Percentiles rank a stretch among this genome's conserved stretches.
phyloP scores from a whole-genome alignment of 2,113 vertebrate species.

The Anser cygnoides region DNA sequence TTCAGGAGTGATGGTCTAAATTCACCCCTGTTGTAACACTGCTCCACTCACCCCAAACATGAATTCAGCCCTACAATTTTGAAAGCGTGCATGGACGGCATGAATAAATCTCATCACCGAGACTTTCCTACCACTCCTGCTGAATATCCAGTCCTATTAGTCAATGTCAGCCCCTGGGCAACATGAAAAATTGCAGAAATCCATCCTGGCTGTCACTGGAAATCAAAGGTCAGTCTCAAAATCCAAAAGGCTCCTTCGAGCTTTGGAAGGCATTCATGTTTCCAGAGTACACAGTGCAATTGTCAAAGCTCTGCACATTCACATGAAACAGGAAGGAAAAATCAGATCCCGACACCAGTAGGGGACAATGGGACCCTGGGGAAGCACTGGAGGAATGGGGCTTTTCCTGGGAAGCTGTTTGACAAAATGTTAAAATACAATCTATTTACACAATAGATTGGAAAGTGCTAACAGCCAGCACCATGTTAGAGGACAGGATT shows the following conservation, averaged over 20 bases:
- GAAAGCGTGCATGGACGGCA: neutral
- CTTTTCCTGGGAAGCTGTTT: constrained; percentile 4
- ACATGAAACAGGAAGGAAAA: constrained; percentile 49
- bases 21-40: neutral
- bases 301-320: constrained; percentile 8
- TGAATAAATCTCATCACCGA: constrained; percentile 32
- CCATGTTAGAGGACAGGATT: neutral
- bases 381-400: neutral
- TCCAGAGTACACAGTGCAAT: constrained; percentile 42
- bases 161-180: constrained; percentile 41
- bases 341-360: neutral
- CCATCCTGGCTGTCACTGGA: constrained; percentile 51
- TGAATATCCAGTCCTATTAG: constrained; percentile 54
- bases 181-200: constrained; percentile 57
- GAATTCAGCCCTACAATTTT: constrained; percentile 24
- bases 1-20: neutral
- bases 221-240: constrained; percentile 58
- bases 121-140: constrained; percentile 34
- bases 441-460: constrained; percentile 23
- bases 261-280: constrained; percentile 33
- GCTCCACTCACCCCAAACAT: neutral
- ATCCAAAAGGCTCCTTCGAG: constrained; percentile 19
- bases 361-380: constrained; percentile 26
- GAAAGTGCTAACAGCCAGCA: neutral
- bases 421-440: constrained; percentile 48